Base-by-base conservation (phyloP, 2,888 invertebrate species). In the Patella caerulea region DNA sequence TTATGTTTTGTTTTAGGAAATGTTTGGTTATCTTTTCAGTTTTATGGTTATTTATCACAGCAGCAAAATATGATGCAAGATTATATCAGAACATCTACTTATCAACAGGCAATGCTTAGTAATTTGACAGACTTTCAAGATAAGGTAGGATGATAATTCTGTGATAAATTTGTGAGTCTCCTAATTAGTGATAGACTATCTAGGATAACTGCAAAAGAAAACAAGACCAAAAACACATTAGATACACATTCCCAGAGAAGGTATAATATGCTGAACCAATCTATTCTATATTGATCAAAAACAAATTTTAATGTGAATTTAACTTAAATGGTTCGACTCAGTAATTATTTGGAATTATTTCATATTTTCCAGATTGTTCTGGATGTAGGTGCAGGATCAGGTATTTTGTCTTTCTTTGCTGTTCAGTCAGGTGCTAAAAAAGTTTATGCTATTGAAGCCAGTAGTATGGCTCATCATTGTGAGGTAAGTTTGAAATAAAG, bases 21-120 rank as follows among this genome's bases (percentile, higher is more conserved):
- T 59, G 7, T 19, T 65, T 19, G 11, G n/a, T 65, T 65, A 14
- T 65, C 59, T 7, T 90, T 92, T 45, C 91, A 99, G 94, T 99
- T 99, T 93, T 99, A 99, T 93, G 98, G 99, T 83, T 99, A 98
- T 93, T 93, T 99, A 86, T 98, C 98, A 78, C 99, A 99, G 92
- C 99, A 99, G 92, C 99, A 99, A 93, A 99, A 99, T 91, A 99
- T 99, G 99, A 96, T 99, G 96, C 99, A 99, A 81, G 99, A 99
- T 92, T 99, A 97, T 92, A 97, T 99, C 83, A 94, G 99, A 86
- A 99, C 99, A 72, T 97, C 98, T 90, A 99, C 99, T 78, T 99
- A 99, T 92, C 99, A 99, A 92, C 94, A 97, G 88, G 99, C 99
- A 78, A 98, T 99, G 91, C 93, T 98, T 82, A 95, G 96, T 76